Evolutionary conservation across 2,113 vertebrate species (phyloP).

Genomic region (Alligator sinensis): DNA sequence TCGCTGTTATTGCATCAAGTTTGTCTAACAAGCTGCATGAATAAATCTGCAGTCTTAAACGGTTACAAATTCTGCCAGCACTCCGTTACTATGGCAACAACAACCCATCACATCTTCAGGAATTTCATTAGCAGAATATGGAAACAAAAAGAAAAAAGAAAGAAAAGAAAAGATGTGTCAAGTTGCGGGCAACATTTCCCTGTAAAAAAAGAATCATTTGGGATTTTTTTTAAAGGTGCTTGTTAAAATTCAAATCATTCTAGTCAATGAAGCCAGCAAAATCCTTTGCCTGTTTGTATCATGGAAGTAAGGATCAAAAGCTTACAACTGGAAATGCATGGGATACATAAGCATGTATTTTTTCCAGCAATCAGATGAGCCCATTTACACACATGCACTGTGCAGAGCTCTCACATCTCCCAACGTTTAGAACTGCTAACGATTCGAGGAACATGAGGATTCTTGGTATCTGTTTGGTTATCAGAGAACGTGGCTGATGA

Average conservation of each 20-base stretch:
- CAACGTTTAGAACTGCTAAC: background rate
- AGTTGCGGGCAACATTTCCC: constrained; percentile 26
- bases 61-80: constrained; percentile 61
- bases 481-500: background rate
- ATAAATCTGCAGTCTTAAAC: constrained; percentile 74
- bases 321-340: constrained; percentile 17
- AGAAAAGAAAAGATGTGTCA: constrained; percentile 26
- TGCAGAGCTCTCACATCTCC: background rate
- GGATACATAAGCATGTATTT: constrained; percentile 12
- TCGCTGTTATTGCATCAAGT: constrained; percentile 75
- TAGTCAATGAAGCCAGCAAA: background rate
- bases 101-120: constrained; percentile 76
- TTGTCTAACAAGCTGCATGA: constrained; percentile 70
- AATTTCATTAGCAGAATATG: constrained; percentile 76
- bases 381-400: background rate
- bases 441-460: background rate
- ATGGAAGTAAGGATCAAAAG: constrained; percentile 21
- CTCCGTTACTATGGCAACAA: constrained; percentile 82
- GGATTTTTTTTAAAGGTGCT: constrained; percentile 3
- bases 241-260: background rate
- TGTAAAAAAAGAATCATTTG: background rate
- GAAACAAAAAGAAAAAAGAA: constrained; percentile 16
- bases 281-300: background rate
- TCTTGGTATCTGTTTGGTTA: background rate
- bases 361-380: constrained; percentile 33